A percentile compares a stretch with the other conserved stretches of the same genome.
phyloP scores from a whole-genome alignment of 1,140 invertebrate species.

The Drepana arcuata region DNA sequence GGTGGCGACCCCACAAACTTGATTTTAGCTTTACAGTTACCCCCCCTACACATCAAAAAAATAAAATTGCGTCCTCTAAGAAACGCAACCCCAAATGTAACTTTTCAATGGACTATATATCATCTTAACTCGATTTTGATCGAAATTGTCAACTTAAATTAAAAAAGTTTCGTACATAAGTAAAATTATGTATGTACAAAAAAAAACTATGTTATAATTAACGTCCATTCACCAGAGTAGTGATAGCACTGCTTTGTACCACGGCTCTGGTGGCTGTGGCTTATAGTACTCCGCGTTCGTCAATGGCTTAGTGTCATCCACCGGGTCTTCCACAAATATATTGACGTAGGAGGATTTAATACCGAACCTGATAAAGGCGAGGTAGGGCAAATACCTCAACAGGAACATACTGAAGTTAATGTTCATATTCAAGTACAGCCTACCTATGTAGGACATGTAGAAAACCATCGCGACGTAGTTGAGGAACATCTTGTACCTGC shows the following conservation, averaged over 20 bases:
- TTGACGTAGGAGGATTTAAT: slow-evolving; percentile 38
- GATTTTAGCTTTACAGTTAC: too few relatives aligned
- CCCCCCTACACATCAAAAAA: too few relatives aligned
- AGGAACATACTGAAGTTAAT: slow-evolving; percentile 37
- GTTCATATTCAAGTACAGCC: slow-evolving; percentile 46
- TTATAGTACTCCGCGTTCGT: slow-evolving; percentile 42
- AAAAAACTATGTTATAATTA: too few relatives aligned
- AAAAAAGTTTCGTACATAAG: too few relatives aligned
- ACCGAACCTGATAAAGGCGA: slow-evolving; percentile 54
- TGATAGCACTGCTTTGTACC: slow-evolving; percentile 26
- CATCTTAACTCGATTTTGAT: too few relatives aligned
- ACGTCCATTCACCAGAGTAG: slow-evolving; percentile 31
- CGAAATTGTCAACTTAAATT: too few relatives aligned
- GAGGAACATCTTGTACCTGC: slow-evolving; percentile 31
- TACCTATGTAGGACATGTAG: slow-evolving; percentile 32
- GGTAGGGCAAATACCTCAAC: slow-evolving; percentile 57
- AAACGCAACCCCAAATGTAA: too few relatives aligned
- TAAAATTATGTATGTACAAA: too few relatives aligned
- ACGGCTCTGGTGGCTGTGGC: slow-evolving; percentile 16
- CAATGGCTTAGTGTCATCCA: slow-evolving; percentile 31
- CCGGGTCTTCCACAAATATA: slow-evolving; percentile 49
- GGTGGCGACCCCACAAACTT: too few relatives aligned
- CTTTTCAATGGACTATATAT: too few relatives aligned
- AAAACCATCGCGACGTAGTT: slow-evolving; percentile 12
- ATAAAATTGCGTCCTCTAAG: too few relatives aligned